Base-by-base conservation (phyloP, 2,888 invertebrate genomes). In the Dryocosmus kuriphilus region DNA sequence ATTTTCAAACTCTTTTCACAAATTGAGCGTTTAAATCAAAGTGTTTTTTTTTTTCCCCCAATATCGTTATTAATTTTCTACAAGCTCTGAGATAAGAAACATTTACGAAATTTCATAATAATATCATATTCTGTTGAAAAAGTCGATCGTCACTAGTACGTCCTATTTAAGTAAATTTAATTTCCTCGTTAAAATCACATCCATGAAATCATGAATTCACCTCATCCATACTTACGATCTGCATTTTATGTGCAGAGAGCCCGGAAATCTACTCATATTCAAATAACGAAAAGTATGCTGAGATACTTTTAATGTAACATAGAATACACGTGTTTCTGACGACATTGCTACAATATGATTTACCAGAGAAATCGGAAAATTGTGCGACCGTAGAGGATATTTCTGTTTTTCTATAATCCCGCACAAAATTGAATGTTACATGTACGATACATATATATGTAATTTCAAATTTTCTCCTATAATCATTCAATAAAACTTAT, bases 301-400 rank as follows among this genome's bases (percentile, higher is more conserved):
- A 67, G 30, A 67, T 67, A 41, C 9, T 67, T 67, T 46, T 51
- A 67, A 67, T 51, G 46, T 51, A 30, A 67, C 67, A 67, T 67
- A 67, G 51, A 67, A 51, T 46, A 67, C 67, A 67, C 51, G 51
- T 67, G 67, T 46, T 46, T 51, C 38, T 67, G 41, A 41, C 67
- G 27, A 46, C 46, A 67, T 30, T 67, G 30, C n/a, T 27, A 27
- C 27, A 46, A 67, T 67, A 67, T 67, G 67, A 51, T 27, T 67
- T 46, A 16, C 38, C 8, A 30, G 9, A 9, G 46, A 67, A 67
- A 67, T 67, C 30, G 46, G 30, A 67, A 51, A 67, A 67, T 67
- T 67, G 67, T 67, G 67, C 51, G 67, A 24, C 51, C 67, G 67
- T 67, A 67, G 67, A 51, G 67, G 67, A 67, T 67, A 51, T 67